Evolutionary conservation across 2,113 vertebrate species (phyloP).

Genomic region (Carassius carassius): DNA sequence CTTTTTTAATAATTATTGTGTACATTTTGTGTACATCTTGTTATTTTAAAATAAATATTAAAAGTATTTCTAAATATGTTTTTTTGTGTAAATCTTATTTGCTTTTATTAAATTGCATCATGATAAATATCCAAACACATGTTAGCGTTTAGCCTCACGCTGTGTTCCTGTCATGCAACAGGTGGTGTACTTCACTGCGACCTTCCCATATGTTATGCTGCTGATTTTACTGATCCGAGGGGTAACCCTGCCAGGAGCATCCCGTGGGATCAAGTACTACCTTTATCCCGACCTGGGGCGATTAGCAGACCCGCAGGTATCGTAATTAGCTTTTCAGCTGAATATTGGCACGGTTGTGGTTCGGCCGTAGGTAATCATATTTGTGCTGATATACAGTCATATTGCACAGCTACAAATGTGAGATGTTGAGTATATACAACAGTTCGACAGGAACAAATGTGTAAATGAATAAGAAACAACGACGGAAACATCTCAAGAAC

Average conservation of each 20-base stretch:
- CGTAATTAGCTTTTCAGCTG: not conserved
- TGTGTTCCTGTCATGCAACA: slow-evolving; percentile 57
- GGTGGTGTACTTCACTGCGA: slow-evolving; percentile 97
- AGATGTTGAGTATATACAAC: too few species aligned
- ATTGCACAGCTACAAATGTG: not conserved
- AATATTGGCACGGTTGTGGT: too few species aligned
- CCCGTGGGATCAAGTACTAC: slow-evolving; percentile 87
- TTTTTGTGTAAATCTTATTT: not conserved
- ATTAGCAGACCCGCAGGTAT: slow-evolving; percentile 89
- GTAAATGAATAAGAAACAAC: too few species aligned
- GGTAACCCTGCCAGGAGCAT: slow-evolving; percentile 87
- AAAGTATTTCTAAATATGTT: too few species aligned
- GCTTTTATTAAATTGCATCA: not conserved
- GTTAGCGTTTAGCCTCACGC: not conserved
- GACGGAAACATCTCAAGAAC: too few species aligned
- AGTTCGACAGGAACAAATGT: too few species aligned
- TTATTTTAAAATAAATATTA: too few species aligned
- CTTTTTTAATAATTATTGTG: too few species aligned
- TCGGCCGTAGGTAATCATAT: too few species aligned
- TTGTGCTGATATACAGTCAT: too few species aligned
- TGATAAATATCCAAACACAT: not conserved
- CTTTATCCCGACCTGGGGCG: slow-evolving; percentile 87
- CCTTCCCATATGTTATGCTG: slow-evolving; percentile 91
- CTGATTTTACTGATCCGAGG: slow-evolving; percentile 88
- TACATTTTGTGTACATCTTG: too few species aligned